phyloP scores from a whole-genome alignment of 1,140 invertebrate genomes.

The Lordiphosa collinella region DNA sequence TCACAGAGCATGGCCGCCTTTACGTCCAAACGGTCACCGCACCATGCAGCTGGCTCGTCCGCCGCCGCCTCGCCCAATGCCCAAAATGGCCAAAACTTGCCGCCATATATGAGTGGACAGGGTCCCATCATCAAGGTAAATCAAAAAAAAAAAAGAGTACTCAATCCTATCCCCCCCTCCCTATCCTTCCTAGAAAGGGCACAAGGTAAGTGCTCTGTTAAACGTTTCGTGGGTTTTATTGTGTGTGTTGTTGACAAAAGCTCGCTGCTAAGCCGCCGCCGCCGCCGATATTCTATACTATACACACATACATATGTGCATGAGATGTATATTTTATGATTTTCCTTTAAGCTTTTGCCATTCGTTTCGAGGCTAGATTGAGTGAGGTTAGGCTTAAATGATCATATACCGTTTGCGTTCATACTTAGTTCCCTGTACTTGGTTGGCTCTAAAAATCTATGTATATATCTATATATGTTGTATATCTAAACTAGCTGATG shows the following conservation, averaged over 20 bases:
- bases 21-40: slow-evolving; percentile 92
- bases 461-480: slow-evolving; percentile 31
- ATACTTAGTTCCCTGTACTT: slow-evolving; percentile 16
- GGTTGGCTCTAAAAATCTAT: slow-evolving; percentile 37
- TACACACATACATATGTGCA: slow-evolving; percentile 20
- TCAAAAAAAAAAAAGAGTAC: slow-evolving; percentile 35
- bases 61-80: slow-evolving; percentile 81
- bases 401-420: slow-evolving; percentile 66
- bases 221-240: slow-evolving; percentile 49
- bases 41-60: slow-evolving; percentile 84
- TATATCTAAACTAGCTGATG: slow-evolving; percentile 85
- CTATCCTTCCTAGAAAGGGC: slow-evolving; percentile 11
- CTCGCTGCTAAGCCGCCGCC: slow-evolving; percentile 46
- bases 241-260: slow-evolving; percentile 73
- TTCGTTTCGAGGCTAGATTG: neutral
- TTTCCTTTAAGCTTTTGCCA: slow-evolving; percentile 26
- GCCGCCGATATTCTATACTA: slow-evolving; percentile 35
- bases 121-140: slow-evolving; percentile 97
- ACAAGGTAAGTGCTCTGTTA: slow-evolving; percentile 49
- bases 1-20: slow-evolving; percentile 98
- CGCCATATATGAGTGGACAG: slow-evolving; percentile 84
- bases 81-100: slow-evolving; percentile 81
- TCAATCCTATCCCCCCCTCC: neutral
- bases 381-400: slow-evolving; percentile 57
- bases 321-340: slow-evolving; percentile 21